Conservation (phyloP, 2,888 invertebrate genomes). For the Ligdia adustata region DNA sequence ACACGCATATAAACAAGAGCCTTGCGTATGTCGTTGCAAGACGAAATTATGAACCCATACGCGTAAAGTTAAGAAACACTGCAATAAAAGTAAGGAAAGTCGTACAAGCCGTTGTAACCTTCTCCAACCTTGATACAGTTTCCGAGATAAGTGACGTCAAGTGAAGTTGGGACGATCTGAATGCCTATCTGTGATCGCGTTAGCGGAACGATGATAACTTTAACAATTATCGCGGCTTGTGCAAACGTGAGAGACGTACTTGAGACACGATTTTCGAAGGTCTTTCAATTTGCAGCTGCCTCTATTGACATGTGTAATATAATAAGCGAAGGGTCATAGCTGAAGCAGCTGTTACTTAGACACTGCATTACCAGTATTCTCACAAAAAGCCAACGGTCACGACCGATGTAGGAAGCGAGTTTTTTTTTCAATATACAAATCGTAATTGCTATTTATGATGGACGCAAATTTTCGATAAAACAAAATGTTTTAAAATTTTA, state of each 20-base stretch:
- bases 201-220: slow-evolving; percentile 44
- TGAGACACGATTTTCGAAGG: slow-evolving; percentile 39
- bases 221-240: slow-evolving; percentile 48
- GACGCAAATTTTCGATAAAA: not conserved
- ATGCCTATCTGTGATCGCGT: slow-evolving; percentile 40
- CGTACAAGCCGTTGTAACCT: slow-evolving; percentile 32
- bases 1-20: slow-evolving; percentile 25
- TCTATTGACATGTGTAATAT: slow-evolving; percentile 12
- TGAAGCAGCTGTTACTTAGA: slow-evolving; percentile 22
- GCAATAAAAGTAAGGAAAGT: slow-evolving; percentile 43
- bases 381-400: slow-evolving; percentile 28
- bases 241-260: slow-evolving; percentile 39
- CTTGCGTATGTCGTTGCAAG: slow-evolving; percentile 31
- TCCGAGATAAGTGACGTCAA: slow-evolving; percentile 43
- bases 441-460: slow-evolving; percentile 21
- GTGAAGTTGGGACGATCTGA: slow-evolving; percentile 27
- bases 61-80: slow-evolving; percentile 38
- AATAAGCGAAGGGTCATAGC: slow-evolving; percentile 22
- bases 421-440: not conserved
- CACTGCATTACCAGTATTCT: slow-evolving; percentile 20
- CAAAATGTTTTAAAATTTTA: slow-evolving; percentile 3
- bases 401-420: slow-evolving; percentile 24
- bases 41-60: slow-evolving; percentile 38
- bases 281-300: slow-evolving; percentile 28
- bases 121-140: slow-evolving; percentile 45